Base-by-base conservation (phyloP, 2,888 invertebrate genomes). In the Andrena minutula region DNA sequence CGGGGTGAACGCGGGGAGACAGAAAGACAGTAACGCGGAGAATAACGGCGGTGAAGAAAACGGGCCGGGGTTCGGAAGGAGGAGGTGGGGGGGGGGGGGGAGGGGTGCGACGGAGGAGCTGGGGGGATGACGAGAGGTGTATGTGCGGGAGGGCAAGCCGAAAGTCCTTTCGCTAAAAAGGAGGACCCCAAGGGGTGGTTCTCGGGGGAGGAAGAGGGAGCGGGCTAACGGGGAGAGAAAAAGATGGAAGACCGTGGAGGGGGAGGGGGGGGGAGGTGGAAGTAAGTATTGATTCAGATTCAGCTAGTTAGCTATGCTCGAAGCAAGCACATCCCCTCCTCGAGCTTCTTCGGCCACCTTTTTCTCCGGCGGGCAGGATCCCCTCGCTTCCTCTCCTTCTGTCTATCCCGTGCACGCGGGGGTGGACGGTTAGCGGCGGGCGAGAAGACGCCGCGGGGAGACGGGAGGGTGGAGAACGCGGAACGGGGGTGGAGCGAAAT, bases 241-340 rank as follows among this genome's bases (percentile, higher is more conserved):
- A 75, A 75, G 85, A 82, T 77, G 79, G 78, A 80, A 78, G 85
- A 84, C 85, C 89, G 88, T 88, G 86, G 75, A 16, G 1, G 41
- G 16, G 41, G 12, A 41, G 41, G 41, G 12, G 16, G 87, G 86
- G 51, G 23, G 87, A 86, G 89, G 85, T 86, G 90, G 89, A 91
- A 92, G 91, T 91, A 88, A 90, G 92, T 92, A 92, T 92, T 92
- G 92, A 92, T 92, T 92, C 92, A 90, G 92, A 92, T 92, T 92
- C 92, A 92, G 91, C 91, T 92, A 91, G 92, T 92, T 92, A 92
- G 90, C 92, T 91, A 92, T 92, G 92, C 92, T 91, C 88, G 86
- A 86, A 91, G 89, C 89, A 87, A 82, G 86, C 89, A 79, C 85
- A 84, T 79, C 79, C 82, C 82, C 82, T 51, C 74, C 85, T 47